Evolutionary conservation across 2,888 invertebrate genomes (phyloP).

Genomic region (Muschampia plurimacula): DNA sequence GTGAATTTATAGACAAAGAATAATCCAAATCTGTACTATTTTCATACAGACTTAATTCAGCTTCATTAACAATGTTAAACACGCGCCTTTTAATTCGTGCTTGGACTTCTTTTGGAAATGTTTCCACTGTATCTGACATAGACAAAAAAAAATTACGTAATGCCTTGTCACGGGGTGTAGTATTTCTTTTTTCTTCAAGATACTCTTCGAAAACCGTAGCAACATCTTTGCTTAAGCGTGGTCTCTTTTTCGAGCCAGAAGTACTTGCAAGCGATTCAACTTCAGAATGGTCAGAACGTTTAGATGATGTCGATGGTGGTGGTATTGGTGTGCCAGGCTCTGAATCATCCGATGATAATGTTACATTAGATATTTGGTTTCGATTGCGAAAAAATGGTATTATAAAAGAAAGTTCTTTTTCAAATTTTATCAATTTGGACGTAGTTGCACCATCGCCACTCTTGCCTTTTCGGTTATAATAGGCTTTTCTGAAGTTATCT

Average conservation of each 20-base stretch:
- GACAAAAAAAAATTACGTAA: constrained; percentile 4
- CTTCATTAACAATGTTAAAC: constrained; percentile 4
- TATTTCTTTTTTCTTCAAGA: constrained; percentile 4
- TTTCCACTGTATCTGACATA: constrained; percentile 4
- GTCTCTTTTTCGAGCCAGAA: constrained; percentile 4
- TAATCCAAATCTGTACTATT: constrained; percentile 4
- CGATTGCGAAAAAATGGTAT: constrained; percentile 4
- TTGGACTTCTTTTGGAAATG: constrained; percentile 4
- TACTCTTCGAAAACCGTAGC: constrained; percentile 4
- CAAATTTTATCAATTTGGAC: constrained; percentile 4
- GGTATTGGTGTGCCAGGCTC: constrained; percentile 4
- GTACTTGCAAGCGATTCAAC: constrained; percentile 4
- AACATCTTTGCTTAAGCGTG: constrained; percentile 4
- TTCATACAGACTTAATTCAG: constrained; percentile 4
- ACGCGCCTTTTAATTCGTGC: constrained; percentile 4
- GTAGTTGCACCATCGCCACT: constrained; percentile 4
- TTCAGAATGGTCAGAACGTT: constrained; percentile 4
- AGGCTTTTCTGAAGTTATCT: constrained; percentile 4
- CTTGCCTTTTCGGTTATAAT: constrained; percentile 4
- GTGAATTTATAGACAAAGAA: constrained; percentile 4
- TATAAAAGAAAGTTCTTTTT: constrained; percentile 4
- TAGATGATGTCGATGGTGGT: constrained; percentile 4
- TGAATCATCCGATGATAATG: constrained; percentile 4
- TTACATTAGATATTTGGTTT: constrained; percentile 4
- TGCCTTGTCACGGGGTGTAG: constrained; percentile 4